Evolutionary conservation across 1,140 invertebrate genomes (phyloP), one percentile per base, ranked within the genome.

Genomic region (Drosophila gunungcola): DNA sequence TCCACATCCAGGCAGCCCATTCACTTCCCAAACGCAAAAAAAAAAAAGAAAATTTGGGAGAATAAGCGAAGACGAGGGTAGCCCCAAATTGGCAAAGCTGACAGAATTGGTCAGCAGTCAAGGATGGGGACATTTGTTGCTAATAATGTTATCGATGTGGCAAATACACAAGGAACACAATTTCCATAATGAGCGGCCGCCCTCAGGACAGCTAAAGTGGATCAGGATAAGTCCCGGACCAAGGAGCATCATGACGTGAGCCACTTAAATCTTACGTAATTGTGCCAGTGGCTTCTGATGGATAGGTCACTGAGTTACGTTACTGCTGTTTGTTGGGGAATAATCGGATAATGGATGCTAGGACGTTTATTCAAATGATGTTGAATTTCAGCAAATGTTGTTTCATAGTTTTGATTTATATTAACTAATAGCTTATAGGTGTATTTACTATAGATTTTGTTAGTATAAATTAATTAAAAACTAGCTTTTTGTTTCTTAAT

Each of bases 141-240:
- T 89, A 89, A 89, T 89, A 89, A 84, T 89, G 85, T 73, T 75
- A 83, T 84, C 84, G 77, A 89, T 83, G 68, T 76, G 83, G 74
- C 75, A 82, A 78, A 80, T 73, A 73, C 48, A 83, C 64, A 65
- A 25, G 16, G 53, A 54, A 74, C 58, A 45, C 48, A 49, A 69
- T 77, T 76, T 80, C 51, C 67, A 69, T 84, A 77, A 77, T 63
- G 73, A 67, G 60, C 27, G 54, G 10, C 27, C 10, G 32, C 13
- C 34, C 27, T 9, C n/a, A 29, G 34, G 48, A 45, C 27, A 53
- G 2, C 21, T 49, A n/a, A 27, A 69, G 63, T 69, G 16, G 36
- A 69, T 70, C 65, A 55, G 51, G n/a, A 56, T 48, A 70, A 70
- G 29, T 11, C 27, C 6, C 32, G 34, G 34, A 12, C 25, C 3